phyloP scores from a whole-genome alignment of 2,888 invertebrate species.

The Himalopsyche tibetana region DNA sequence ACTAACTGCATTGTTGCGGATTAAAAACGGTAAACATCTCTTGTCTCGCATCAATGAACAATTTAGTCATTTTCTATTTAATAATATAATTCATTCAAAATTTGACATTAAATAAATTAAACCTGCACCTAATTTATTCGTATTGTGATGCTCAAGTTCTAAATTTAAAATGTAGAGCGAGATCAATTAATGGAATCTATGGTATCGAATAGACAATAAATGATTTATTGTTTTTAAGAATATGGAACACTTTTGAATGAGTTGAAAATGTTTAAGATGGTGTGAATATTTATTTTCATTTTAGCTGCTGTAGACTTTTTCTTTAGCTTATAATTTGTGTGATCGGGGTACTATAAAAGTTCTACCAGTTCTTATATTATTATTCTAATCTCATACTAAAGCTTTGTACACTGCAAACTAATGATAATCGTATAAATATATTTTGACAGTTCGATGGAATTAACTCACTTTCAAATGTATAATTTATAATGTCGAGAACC shows the following conservation, averaged over 20 bases:
- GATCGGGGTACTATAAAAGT: constrained; percentile 13
- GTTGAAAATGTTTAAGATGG: neutral
- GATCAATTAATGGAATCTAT: constrained; percentile 14
- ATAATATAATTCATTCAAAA: no score
- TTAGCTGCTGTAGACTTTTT: neutral
- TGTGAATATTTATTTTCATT: neutral
- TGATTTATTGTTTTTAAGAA: constrained; percentile 4
- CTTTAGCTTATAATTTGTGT: constrained; percentile 26
- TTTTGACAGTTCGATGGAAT: neutral
- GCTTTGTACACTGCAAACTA: constrained; percentile 36
- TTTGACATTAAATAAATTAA: no score
- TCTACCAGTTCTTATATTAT: constrained; percentile 20
- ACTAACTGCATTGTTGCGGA: no score
- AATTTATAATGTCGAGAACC: neutral
- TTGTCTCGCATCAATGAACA: no score
- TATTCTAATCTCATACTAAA: neutral
- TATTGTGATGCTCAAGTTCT: constrained; percentile 32
- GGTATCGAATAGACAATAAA: constrained; percentile 42
- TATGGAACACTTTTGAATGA: neutral
- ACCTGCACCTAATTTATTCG: neutral
- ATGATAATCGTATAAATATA: constrained; percentile 27
- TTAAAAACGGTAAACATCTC: no score
- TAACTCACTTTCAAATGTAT: neutral
- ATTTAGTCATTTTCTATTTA: no score
- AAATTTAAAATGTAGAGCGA: constrained; percentile 22